Conservation (phyloP, 1,140 invertebrate genomes). For the Listronotus bonariensis region DNA sequence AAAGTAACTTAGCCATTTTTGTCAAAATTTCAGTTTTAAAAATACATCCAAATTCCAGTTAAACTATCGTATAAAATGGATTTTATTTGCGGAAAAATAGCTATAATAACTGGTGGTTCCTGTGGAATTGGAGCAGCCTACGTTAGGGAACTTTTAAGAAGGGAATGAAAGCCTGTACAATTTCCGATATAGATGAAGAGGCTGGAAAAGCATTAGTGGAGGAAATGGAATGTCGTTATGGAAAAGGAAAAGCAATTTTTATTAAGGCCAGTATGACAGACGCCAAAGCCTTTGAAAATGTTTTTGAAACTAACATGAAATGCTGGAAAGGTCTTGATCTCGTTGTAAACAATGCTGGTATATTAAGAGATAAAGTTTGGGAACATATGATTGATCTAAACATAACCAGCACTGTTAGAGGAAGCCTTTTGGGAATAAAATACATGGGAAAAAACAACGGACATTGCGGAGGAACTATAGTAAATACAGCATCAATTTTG, state of each 20-base stretch:
- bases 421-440: conserved; percentile 55
- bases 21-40: neutral
- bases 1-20: too few species aligned
- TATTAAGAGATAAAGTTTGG: conserved; percentile 58
- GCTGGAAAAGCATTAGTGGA: conserved; percentile 22
- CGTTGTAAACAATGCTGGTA: conserved; percentile 59
- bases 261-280: conserved; percentile 26
- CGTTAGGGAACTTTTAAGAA: conserved; percentile 12
- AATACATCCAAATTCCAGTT: neutral
- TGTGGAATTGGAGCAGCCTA: conserved; percentile 27
- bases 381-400: conserved; percentile 57
- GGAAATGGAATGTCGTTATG: conserved; percentile 34
- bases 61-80: conserved; percentile 8
- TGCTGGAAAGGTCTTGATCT: conserved; percentile 53
- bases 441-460: conserved; percentile 57
- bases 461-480: conserved; percentile 54
- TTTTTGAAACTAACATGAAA: conserved; percentile 32
- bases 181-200: conserved; percentile 18
- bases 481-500: conserved; percentile 57
- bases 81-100: conserved; percentile 21
- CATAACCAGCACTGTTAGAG: conserved; percentile 52
- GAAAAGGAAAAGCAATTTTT: conserved; percentile 36
- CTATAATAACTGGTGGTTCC: conserved; percentile 23
- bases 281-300: conserved; percentile 24
- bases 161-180: conserved; percentile 24